Percentiles rank a stretch among this genome's conserved stretches.
phyloP scores from a whole-genome alignment of 1,140 invertebrate species.

The Leptinotarsa undecemlineata region DNA sequence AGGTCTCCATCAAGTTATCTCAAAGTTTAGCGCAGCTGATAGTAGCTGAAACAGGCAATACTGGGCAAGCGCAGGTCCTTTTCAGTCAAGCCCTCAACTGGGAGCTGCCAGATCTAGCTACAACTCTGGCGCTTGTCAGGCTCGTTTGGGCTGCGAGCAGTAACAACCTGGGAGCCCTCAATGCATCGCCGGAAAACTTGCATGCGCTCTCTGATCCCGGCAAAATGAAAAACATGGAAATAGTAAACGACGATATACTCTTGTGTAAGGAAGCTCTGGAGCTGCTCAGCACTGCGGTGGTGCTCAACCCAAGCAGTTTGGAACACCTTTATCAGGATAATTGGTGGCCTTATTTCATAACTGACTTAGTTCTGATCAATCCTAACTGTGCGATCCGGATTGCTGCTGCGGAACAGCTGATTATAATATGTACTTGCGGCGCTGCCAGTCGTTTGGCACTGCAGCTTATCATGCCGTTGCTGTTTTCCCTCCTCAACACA shows the following conservation, averaged over 20 bases:
- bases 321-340: slow-evolving; percentile 65
- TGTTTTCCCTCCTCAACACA: slow-evolving; percentile 77
- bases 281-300: slow-evolving; percentile 85
- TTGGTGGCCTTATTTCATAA: slow-evolving; percentile 87
- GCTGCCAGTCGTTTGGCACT: slow-evolving; percentile 64
- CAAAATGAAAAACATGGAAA: slow-evolving; percentile 58
- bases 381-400: slow-evolving; percentile 72
- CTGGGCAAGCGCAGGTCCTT: slow-evolving; percentile 49
- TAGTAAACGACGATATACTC: slow-evolving; percentile 61
- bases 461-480: slow-evolving; percentile 73
- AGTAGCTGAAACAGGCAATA: slow-evolving; percentile 47
- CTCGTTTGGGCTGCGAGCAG: slow-evolving; percentile 79
- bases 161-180: slow-evolving; percentile 69
- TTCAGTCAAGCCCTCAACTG: slow-evolving; percentile 63
- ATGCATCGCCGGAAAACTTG: slow-evolving; percentile 68
- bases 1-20: slow-evolving; percentile 76
- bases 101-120: slow-evolving; percentile 68
- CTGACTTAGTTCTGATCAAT: slow-evolving; percentile 85
- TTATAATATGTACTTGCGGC: slow-evolving; percentile 76
- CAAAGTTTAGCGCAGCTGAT: slow-evolving; percentile 67
- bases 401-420: slow-evolving; percentile 81
- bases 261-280: slow-evolving; percentile 93
- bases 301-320: slow-evolving; percentile 80
- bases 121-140: slow-evolving; percentile 72
- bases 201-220: slow-evolving; percentile 60